Evolutionary conservation across 64 coral and sea anemone genomes (phyloP).

Genomic region (Actinia equina): DNA sequence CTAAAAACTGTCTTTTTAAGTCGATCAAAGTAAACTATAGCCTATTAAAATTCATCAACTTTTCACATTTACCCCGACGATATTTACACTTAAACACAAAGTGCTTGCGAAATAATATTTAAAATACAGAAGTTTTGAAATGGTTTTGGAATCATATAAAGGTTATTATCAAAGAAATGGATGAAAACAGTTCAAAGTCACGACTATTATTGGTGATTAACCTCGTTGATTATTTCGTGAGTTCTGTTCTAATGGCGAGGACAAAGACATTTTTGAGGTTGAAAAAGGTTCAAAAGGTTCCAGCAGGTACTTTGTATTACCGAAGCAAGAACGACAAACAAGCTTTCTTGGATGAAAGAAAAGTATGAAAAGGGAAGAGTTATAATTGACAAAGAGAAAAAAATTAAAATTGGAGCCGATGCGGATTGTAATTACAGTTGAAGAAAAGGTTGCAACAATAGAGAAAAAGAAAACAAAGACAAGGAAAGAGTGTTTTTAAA

Average conservation of each 20-base stretch:
- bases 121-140: not conserved
- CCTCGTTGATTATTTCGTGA: not conserved
- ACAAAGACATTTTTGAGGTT: not conserved
- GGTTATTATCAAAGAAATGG: not conserved
- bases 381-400: not conserved
- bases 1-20: not conserved
- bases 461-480: not conserved
- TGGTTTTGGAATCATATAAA: not conserved
- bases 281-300: not conserved
- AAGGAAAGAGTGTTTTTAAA: not conserved
- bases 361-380: not conserved
- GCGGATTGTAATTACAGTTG: not conserved
- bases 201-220: not conserved
- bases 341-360: not conserved
- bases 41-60: not conserved
- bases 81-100: slow-evolving; percentile 7
- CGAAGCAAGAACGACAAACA: not conserved
- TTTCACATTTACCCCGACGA: not conserved
- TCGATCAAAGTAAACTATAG: not conserved
- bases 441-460: not conserved
- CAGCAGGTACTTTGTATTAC: not conserved
- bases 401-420: not conserved
- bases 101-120: not conserved
- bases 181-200: not conserved
- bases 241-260: not conserved